Evolutionary conservation across 2,113 vertebrate species (phyloP), one percentile per base, ranked within the genome.

Genomic region (Motacilla alba): DNA sequence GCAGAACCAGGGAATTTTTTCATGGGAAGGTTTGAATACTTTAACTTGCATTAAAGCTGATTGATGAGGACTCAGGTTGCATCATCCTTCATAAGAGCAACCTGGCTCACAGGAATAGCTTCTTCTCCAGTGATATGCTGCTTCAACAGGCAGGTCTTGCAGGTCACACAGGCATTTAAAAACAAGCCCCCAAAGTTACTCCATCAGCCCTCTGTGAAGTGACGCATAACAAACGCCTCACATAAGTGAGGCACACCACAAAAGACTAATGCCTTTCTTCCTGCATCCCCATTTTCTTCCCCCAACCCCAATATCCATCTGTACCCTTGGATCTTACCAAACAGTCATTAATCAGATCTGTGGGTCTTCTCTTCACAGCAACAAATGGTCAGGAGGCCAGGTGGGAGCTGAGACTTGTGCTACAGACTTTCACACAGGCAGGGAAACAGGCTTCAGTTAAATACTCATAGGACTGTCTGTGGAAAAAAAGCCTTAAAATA

Each of bases 31-130:
- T 79, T 53, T 76, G 43, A 37, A 27, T 56, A 1, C 37, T 41
- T 86, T 41, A 46, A 6, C n/a, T 87, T 62, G 49, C 12, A 7
- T 68, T 73, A 47, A 52, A 89, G 69, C 41, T 68, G 44, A 68
- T 37, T 0, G 0, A 30, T 41, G 39, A 12, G n/a, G 41, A 31
- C 27, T 91, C 15, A 41, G 27, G 2, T 59, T 67, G n/a, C 56
- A 37, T 64, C 28, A 50, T 43, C 41, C 33, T 76, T 74, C 14
- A 7, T 11, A 22, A 50, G 24, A 86, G 63, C 92, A 83, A 56
- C 7, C 6, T 30, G 46, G 28, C 39, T 70, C 5, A 13, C 50
- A 88, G 47, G 59, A 94, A 33, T 3, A 53, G 50, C 31, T 68
- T 3, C 44, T 37, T n/a, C 56, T 63, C 41, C 15, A 21, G 43